Conservation (phyloP, 1,140 invertebrate species). For the Aphidius gifuensis region DNA sequence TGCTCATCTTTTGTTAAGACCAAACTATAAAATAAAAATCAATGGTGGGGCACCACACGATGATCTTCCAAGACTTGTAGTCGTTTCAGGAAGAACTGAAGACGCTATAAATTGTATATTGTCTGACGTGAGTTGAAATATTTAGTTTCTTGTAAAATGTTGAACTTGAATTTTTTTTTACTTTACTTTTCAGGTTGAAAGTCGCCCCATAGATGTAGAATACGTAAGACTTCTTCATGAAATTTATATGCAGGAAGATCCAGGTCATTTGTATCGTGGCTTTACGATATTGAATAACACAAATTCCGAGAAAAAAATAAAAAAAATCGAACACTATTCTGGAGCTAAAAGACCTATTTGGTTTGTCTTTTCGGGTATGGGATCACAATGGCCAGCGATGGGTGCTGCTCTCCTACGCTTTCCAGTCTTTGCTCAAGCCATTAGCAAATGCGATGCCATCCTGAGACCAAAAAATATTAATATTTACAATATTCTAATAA, state of each 20-base stretch:
- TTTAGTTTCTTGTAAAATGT: conserved; percentile 56
- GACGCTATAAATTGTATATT: conserved; percentile 52
- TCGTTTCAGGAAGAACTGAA: conserved; percentile 61
- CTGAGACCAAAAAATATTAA: conserved; percentile 74
- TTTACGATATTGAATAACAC: conserved; percentile 53
- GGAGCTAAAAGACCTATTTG: conserved; percentile 71
- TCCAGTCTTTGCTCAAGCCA: conserved; percentile 61
- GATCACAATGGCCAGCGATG: conserved; percentile 86
- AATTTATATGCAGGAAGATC: conserved; percentile 57
- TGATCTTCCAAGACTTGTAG: conserved; percentile 62
- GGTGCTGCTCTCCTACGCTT: conserved; percentile 64
- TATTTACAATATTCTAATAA: conserved; percentile 76
- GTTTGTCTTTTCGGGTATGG: conserved; percentile 90
- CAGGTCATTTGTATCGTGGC: conserved; percentile 62
- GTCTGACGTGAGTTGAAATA: conserved; percentile 46
- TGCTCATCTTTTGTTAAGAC: conserved; percentile 66
- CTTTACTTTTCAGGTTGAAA: conserved; percentile 64
- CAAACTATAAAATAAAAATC: conserved; percentile 55
- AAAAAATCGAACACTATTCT: conserved; percentile 59
- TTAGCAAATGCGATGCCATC: conserved; percentile 67
- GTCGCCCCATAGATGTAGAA: conserved; percentile 58
- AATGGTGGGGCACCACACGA: conserved; percentile 54
- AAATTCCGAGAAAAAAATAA: conserved; percentile 44
- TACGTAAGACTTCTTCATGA: conserved; percentile 57
- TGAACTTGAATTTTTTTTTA: conserved; percentile 64